These are phyloP conservation scores for Drosophila sp. DNA, from an alignment of 1,140 invertebrate species.

Conservation along the genomic window DNA sequence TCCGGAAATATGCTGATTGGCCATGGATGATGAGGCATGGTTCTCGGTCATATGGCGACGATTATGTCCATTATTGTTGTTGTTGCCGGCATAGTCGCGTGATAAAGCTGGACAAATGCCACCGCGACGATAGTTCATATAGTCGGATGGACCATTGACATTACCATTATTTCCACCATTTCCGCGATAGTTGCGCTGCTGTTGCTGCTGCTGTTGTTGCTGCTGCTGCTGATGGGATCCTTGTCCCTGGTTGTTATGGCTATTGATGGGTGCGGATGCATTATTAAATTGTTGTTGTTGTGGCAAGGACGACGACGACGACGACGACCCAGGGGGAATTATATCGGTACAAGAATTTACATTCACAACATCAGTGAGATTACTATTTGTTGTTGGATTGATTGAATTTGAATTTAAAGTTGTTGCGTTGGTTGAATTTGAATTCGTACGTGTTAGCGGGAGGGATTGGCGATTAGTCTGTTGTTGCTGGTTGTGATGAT, in stretches of 20 bases:
- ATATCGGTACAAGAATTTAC: constrained; percentile 83
- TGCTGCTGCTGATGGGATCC: constrained; percentile 56
- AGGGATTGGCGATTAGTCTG: constrained; percentile 82
- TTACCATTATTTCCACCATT: constrained; percentile 45
- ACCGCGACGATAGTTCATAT: constrained; percentile 60
- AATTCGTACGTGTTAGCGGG: constrained; percentile 82
- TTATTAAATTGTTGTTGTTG: constrained; percentile 69
- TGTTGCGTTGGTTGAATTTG: constrained; percentile 81
- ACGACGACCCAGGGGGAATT: constrained; percentile 77
- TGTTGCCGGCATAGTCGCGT: constrained; percentile 53
- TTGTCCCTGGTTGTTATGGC: constrained; percentile 65
- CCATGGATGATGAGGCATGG: constrained; percentile 45
- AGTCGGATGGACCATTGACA: constrained; percentile 57
- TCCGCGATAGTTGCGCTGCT: constrained; percentile 39
- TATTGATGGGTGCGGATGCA: constrained; percentile 64
- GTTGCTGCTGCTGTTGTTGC: constrained; percentile 50
- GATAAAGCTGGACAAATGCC: constrained; percentile 50
- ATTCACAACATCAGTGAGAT: constrained; percentile 82
- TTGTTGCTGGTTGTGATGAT: constrained; percentile 63
- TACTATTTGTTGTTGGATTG: constrained; percentile 82
- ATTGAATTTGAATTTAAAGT: constrained; percentile 79
- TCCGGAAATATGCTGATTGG: constrained; percentile 51
- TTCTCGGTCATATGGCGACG: constrained; percentile 49
- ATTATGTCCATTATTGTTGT: constrained; percentile 36
- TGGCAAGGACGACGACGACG: constrained; percentile 41